Conservation (phyloP, 2,797 vertebrate species). For the Alca torda region DNA sequence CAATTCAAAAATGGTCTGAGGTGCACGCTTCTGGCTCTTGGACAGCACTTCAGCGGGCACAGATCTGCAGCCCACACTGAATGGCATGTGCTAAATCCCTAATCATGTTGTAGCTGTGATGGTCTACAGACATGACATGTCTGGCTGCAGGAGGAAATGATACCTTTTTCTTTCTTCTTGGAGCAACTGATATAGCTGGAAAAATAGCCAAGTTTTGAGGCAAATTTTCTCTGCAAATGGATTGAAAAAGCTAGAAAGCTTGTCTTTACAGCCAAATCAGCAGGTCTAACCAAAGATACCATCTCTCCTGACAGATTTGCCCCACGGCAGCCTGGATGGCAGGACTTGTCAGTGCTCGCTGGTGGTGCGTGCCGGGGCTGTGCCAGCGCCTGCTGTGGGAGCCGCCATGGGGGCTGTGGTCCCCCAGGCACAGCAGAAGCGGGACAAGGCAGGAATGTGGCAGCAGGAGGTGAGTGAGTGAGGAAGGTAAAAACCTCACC, state of each 20-base stretch:
- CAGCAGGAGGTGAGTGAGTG: not conserved
- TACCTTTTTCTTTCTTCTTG: not conserved
- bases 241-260: not conserved
- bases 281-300: not conserved
- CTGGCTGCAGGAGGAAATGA: not conserved
- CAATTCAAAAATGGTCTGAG: not conserved
- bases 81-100: not conserved
- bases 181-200: not conserved
- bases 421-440: fast-evolving
- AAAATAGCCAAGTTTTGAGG: not conserved
- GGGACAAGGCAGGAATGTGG: not conserved
- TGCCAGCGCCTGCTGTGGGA: fast-evolving
- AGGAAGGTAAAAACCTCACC: not conserved
- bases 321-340: not conserved
- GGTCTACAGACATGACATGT: not conserved
- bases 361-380: not conserved
- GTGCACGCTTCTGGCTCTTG: not conserved
- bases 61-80: not conserved
- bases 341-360: not conserved
- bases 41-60: not conserved
- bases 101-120: not conserved
- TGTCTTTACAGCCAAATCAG: not conserved
- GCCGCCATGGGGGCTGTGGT: fast-evolving
- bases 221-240: not conserved
- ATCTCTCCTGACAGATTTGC: not conserved